A percentile compares a stretch with the other conserved stretches of the same genome.
Conservation (phyloP, 2,888 invertebrate genomes). For the Apoderus coryli region DNA sequence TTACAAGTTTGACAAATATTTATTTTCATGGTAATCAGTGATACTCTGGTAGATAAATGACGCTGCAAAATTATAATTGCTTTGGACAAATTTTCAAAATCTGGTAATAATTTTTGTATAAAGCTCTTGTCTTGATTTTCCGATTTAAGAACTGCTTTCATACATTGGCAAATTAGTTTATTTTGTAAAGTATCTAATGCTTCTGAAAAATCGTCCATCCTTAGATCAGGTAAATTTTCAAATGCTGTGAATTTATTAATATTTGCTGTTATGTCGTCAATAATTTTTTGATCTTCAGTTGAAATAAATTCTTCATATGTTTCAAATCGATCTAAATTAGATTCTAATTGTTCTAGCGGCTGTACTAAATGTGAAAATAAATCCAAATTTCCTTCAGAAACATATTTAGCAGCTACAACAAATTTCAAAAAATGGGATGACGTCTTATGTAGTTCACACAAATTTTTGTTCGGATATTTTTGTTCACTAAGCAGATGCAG, state of each 20-base stretch:
- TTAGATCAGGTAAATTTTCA: slow-evolving; percentile 12
- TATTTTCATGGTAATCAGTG: too few species aligned
- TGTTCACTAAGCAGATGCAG: slow-evolving; percentile 21
- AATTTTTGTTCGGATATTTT: slow-evolving; percentile 12
- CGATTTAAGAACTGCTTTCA: slow-evolving; percentile 25
- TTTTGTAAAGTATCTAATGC: slow-evolving; percentile 26
- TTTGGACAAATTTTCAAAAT: slow-evolving; percentile 28
- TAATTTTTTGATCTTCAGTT: slow-evolving; percentile 22
- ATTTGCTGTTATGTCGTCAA: slow-evolving; percentile 22
- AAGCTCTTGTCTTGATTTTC: slow-evolving; percentile 19
- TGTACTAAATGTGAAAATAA: slow-evolving; percentile 22
- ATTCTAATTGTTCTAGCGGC: slow-evolving; percentile 24
- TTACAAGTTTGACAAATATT: slow-evolving; percentile 14
- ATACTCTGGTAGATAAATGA: slow-evolving; percentile 18
- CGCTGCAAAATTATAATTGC: slow-evolving; percentile 27
- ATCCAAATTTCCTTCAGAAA: slow-evolving; percentile 20
- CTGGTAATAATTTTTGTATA: slow-evolving; percentile 25
- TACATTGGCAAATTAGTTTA: slow-evolving; percentile 28
- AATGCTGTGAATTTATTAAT: slow-evolving; percentile 19
- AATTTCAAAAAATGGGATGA: slow-evolving; percentile 24
- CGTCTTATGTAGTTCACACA: slow-evolving; percentile 23
- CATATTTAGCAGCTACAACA: slow-evolving; percentile 23
- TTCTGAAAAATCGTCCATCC: slow-evolving; percentile 22
- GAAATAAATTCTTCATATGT: slow-evolving; percentile 18
- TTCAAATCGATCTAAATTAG: slow-evolving; percentile 19